Conservation (phyloP, 2,888 invertebrate species). For the Idaea dimidiata region DNA sequence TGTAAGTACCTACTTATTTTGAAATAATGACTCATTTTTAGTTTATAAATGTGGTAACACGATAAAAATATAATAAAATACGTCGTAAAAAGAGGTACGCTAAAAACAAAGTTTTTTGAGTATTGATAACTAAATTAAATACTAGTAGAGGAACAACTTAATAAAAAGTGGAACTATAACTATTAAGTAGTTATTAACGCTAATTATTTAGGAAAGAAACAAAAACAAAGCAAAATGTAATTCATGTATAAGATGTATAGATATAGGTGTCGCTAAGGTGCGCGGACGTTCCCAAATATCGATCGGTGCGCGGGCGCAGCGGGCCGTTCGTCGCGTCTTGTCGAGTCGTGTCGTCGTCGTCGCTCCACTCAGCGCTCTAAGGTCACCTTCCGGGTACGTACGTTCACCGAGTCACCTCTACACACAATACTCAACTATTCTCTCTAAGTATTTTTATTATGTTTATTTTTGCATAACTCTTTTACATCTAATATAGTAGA, state of each 20-base stretch:
- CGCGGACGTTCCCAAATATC: slow-evolving; percentile 26
- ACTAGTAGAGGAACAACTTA: background rate
- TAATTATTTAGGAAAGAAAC: background rate
- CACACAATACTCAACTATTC: slow-evolving; percentile 30
- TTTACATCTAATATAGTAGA: background rate
- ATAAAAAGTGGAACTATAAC: background rate
- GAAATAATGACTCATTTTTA: background rate
- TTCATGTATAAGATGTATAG: background rate
- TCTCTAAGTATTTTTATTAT: slow-evolving; percentile 23
- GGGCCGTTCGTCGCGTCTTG: too few relatives aligned
- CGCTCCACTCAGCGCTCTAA: slow-evolving; percentile 49
- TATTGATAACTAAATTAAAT: background rate
- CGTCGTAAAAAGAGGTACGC: background rate
- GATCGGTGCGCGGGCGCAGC: slow-evolving; percentile 16
- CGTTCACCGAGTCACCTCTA: slow-evolving; percentile 59
- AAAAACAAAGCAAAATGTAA: background rate
- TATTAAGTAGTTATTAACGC: background rate
- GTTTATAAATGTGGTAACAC: background rate
- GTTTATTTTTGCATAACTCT: slow-evolving; percentile 15
- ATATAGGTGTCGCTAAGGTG: background rate
- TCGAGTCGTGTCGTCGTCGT: slow-evolving; percentile 20
- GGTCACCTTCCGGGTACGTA: slow-evolving; percentile 71
- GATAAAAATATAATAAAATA: background rate
- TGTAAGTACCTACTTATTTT: background rate
- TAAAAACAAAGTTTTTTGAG: background rate